Evolutionary conservation across 2,888 invertebrate species (phyloP), one percentile per base, ranked within the genome.

Genomic region (Pandemis cinnamomeana): DNA sequence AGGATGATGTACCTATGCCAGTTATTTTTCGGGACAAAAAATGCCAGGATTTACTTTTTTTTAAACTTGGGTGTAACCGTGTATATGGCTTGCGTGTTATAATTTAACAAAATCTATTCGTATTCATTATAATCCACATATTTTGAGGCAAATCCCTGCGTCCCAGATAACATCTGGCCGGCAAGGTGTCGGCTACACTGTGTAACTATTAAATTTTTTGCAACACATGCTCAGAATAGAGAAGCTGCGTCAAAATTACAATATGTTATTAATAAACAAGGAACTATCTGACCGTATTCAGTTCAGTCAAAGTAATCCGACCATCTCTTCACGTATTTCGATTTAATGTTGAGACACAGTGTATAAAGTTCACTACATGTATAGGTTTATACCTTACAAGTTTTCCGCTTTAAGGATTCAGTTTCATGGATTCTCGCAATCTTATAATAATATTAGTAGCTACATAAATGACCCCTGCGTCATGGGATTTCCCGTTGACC

Each of bases 81-180:
- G 53, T 15, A n/a, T 13, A 15, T 15, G 55, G 20, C 55, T 15
- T 20, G 55, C 20, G 55, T 58, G 58, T 58, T 27, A 27, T 58
- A 58, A 58, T 58, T 58, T 8, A 58, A 27, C 27, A 27, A 27
- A 58, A 11, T 27, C 58, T 27, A 58, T 11, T 11, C 27, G 11
- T 72, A 68, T 15, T 60, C 60, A 60, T 55, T 58, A 63, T 74
- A 74, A 71, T 71, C 67, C 66, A 7, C 62, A 70, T 64, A 76
- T 76, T 78, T 82, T 78, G 78, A 77, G 80, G 84, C 85, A 84
- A 85, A 85, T 83, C 80, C 84, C 83, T 84, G 85, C 83, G 82
- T 82, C 82, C 78, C 83, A 78, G 87, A 88, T 89, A 91, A 86
- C 93, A 93, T 93, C 93, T 93, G 93, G 87, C 84, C 67, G 82